Evolutionary conservation across 2,888 invertebrate genomes (phyloP), one percentile per base, ranked within the genome.

Genomic region (Podotricha telesiphe): DNA sequence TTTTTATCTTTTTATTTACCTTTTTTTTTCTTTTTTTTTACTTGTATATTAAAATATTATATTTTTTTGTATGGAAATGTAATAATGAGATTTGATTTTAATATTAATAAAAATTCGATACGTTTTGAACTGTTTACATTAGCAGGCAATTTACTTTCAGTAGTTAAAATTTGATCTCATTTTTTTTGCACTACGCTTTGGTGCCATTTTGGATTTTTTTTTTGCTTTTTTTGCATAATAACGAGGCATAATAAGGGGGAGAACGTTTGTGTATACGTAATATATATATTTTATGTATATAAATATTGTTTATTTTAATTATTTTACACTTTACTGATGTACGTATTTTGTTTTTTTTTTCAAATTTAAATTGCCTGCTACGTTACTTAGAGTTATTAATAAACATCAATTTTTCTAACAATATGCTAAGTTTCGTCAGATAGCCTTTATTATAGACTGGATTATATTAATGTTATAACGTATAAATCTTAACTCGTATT

Each of bases 401-500:
- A 82, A 82, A 80, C 79, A 84, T 83, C 79, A 84, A 84, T 83
- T 87, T 88, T 89, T 91, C 88, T 92, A 91, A 92, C 89, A 89
- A 81, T 86, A 89, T 79, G 83, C 85, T 92, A 92, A 91, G 91
- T 92, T 86, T 89, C 89, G 88, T 89, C 88, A 82, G 84, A 91
- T 92, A 93, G 93, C 93, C 93, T 93, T 91, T 92, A 89, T 87
- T 90, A 93, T 93, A 92, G 93, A 93, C 93, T 93, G 93, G 91
- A 87, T 88, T 89, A 89, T 88, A 89, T 88, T 89, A 91, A 88
- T 86, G 85, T 87, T 89, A 89, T 89, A 88, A 87, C 88, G 83
- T 86, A 86, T 88, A 89, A 90, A 88, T 83, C 89, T 88, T 91
- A 91, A 92, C 89, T 89, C 82, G 91, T 91, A 93, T 91, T 89